Conservation (phyloP, 2,888 invertebrate species). For the Lymantria monacha region DNA sequence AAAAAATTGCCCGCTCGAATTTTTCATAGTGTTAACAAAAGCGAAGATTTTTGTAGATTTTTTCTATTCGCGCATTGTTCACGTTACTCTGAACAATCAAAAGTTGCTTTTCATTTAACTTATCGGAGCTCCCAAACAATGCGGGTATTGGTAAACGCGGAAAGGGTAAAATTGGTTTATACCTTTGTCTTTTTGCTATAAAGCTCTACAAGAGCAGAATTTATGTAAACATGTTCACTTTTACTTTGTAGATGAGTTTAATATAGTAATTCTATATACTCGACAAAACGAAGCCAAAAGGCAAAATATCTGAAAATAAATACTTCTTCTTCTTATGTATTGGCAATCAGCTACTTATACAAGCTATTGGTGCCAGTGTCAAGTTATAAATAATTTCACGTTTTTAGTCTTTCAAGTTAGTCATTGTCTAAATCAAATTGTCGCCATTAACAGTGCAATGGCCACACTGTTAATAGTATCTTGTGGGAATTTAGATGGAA, state of each 20-base stretch:
- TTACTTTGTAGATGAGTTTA: neutral
- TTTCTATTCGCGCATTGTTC: slow-evolving; percentile 38
- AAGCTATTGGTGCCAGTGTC: no score
- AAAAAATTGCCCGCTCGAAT: slow-evolving; percentile 39
- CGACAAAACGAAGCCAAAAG: no score
- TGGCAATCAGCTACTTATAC: no score
- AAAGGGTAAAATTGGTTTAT: slow-evolving; percentile 55
- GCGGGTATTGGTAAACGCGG: slow-evolving; percentile 44
- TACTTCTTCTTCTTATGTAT: no score
- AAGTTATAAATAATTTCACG: no score
- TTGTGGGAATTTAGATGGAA: no score
- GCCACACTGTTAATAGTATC: no score
- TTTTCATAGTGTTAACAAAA: slow-evolving; percentile 15
- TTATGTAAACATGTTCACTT: neutral
- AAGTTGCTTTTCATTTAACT: slow-evolving; percentile 69
- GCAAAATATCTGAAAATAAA: no score
- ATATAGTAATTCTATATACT: no score
- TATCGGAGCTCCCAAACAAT: slow-evolving; percentile 52
- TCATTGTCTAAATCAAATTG: no score
- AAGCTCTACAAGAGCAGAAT: slow-evolving; percentile 13
- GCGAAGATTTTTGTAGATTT: slow-evolving; percentile 6
- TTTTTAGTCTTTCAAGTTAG: no score
- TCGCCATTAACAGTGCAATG: no score
- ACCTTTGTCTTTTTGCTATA: slow-evolving; percentile 58
- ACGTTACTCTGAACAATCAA: slow-evolving; percentile 51